A percentile compares a stretch with the other conserved stretches of the same genome.
Evolutionary conservation across 2,888 invertebrate species (phyloP).

Genomic region (Acleris literana): DNA sequence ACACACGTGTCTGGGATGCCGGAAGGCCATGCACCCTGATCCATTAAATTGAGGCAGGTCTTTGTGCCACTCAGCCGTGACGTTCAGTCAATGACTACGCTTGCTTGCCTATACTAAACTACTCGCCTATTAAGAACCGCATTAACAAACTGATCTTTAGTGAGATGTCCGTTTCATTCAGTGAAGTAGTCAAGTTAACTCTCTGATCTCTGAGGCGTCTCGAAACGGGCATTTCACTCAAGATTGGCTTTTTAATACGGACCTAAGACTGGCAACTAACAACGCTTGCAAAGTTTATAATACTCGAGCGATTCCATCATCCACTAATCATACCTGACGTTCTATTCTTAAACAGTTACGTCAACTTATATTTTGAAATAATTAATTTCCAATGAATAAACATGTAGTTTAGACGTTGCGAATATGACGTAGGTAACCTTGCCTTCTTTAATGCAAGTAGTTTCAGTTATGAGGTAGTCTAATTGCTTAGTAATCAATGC

Average conservation of each 20-base stretch:
- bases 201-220: no score
- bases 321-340: constrained; percentile 22
- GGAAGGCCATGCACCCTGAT: constrained; percentile 22
- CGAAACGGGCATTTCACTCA: no score
- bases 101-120: constrained; percentile 25
- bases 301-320: constrained; percentile 18
- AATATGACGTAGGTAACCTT: constrained; percentile 16
- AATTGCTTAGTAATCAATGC: constrained; percentile 16
- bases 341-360: constrained; percentile 13
- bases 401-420: constrained; percentile 12
- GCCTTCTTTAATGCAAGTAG: constrained; percentile 9
- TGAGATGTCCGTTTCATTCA: no score
- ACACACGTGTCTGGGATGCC: constrained; percentile 22
- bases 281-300: constrained; percentile 20
- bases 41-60: constrained; percentile 36
- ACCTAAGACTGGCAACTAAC: constrained; percentile 14
- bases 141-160: no score
- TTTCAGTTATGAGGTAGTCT: constrained; percentile 11
- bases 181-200: no score
- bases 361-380: constrained; percentile 17
- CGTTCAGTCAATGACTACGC: constrained; percentile 31
- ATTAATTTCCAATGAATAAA: constrained; percentile 17
- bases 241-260: no score
- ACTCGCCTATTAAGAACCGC: constrained; percentile 1
- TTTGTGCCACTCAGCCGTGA: constrained; percentile 33